A percentile compares a stretch with the other conserved stretches of the same genome.
Evolutionary conservation across 2,797 vertebrate genomes (phyloP).

Genomic region (Picus viridis): DNA sequence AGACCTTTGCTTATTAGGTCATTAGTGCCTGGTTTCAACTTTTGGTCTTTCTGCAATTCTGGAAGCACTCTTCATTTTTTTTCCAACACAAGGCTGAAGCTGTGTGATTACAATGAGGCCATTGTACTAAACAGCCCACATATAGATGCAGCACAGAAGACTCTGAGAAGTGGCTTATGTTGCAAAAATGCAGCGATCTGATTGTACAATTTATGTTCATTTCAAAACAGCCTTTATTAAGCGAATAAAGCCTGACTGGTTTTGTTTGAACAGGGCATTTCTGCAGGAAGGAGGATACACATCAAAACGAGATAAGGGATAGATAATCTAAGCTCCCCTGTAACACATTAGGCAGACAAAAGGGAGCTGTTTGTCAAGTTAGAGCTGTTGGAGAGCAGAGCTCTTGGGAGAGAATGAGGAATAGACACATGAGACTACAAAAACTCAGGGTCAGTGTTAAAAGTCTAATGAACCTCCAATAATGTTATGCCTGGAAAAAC

Average conservation of each 20-base stretch:
- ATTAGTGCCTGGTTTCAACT: conserved; percentile 54
- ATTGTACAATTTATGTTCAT: conserved; percentile 6
- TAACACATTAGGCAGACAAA: neutral
- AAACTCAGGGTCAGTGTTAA: neutral
- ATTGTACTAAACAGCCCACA: conserved; percentile 62
- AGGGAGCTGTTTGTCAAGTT: neutral
- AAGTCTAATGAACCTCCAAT: neutral
- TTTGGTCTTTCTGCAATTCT: conserved; percentile 68
- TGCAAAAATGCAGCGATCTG: conserved; percentile 43
- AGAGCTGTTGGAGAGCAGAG: neutral
- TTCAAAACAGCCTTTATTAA: conserved; percentile 2
- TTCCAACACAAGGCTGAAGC: conserved; percentile 63
- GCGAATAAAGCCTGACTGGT: neutral
- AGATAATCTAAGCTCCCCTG: neutral
- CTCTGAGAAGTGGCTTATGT: conserved; percentile 46
- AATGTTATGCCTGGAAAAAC: neutral
- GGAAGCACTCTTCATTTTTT: conserved; percentile 54
- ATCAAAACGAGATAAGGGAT: neutral
- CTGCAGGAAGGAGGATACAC: neutral
- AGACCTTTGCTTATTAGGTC: conserved; percentile 51
- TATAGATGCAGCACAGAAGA: conserved; percentile 43
- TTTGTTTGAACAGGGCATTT: neutral
- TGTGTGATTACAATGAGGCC: conserved; percentile 62
- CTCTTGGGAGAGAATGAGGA: neutral
- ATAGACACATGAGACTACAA: neutral